Base-by-base conservation (phyloP, 2,797 vertebrate genomes). In the Betta splendens region DNA sequence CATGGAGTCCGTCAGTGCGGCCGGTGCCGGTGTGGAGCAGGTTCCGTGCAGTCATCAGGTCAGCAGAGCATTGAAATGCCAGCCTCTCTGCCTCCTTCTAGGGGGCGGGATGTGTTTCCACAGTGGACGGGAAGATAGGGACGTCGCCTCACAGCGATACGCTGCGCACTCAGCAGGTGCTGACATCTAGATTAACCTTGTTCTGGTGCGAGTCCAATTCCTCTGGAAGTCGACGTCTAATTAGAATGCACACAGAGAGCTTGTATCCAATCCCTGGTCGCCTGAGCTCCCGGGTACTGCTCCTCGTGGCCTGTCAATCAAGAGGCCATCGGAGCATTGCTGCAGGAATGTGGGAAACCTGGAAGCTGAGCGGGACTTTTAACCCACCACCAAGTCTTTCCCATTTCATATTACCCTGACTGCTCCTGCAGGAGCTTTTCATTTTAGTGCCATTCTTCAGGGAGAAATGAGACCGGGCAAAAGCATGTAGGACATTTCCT, bases 171-270 rank as follows among this genome's bases (percentile, higher is more conserved):
- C 93, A 93, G 92, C 88, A 90, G 87, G 87, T 87, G 90, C 83
- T 93, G 93, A 94, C 94, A 92, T 94, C 93, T 92, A 94, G 93
- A 94, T 95, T 95, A 96, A 97, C 94, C 94, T 94, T 89, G 89
- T 87, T 78, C 68, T 77, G 90, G 88, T 79, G 87, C 47, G 67
- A 72, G 77, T 69, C 59, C 77, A 79, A 91, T 89, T 89, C 88
- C 88, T 84, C 86, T 85, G 88, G 80, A 75, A 85, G 86, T 83
- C 77, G 82, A 59, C 43, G 70, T 80, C 92, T 94, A 87, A 93
- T 96, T 94, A 92, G 89, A 85, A 95, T 94, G 92, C 91, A 79
- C 66, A 67, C 58, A 37, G 60, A 66, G 75, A 57, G 63, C 72
- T 76, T 49, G 44, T 54, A 67, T 82, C 83, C 87, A 82, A 67